phyloP scores from a whole-genome alignment of 2,113 vertebrate genomes.

The Myrmecophaga tridactyla region DNA sequence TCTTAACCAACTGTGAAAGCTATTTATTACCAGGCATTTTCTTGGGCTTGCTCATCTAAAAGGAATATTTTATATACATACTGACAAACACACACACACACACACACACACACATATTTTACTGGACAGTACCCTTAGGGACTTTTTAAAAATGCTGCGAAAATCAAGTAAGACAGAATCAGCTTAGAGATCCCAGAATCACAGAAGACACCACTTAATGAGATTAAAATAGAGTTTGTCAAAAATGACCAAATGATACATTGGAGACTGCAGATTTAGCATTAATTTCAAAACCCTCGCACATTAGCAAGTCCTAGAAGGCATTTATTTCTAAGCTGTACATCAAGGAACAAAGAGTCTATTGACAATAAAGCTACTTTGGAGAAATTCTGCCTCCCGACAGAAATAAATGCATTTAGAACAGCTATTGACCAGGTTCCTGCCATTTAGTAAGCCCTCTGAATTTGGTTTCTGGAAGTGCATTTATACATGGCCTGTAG shows the following conservation, averaged over 20 bases:
- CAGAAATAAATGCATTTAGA: conserved; percentile 68
- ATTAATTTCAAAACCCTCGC: conserved; percentile 46
- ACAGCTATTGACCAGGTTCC: conserved; percentile 54
- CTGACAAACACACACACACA: neutral
- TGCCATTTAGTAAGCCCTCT: conserved; percentile 24
- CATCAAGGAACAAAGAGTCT: conserved; percentile 46
- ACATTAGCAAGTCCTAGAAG: conserved; percentile 52
- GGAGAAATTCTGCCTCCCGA: conserved; percentile 46
- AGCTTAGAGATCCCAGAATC: conserved; percentile 15
- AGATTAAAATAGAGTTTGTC: conserved; percentile 64
- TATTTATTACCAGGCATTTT: conserved; percentile 20
- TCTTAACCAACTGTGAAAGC: conserved; percentile 16
- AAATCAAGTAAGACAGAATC: conserved; percentile 20
- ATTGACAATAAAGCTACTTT: conserved; percentile 49
- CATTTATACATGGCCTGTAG: conserved; percentile 44
- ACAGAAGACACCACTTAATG: conserved; percentile 45
- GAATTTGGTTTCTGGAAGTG: conserved; percentile 42
- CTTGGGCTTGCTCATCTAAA: conserved; percentile 15
- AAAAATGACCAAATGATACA: conserved; percentile 42
- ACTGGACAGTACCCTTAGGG: neutral
- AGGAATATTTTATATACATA: neutral
- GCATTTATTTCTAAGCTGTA: conserved; percentile 40
- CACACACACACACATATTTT: neutral
- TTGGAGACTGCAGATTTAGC: conserved; percentile 31
- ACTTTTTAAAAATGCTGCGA: neutral